Evolutionary conservation across 2,113 vertebrate species (phyloP), one percentile per base, ranked within the genome.

Genomic region (Anser brachyrhynchus): DNA sequence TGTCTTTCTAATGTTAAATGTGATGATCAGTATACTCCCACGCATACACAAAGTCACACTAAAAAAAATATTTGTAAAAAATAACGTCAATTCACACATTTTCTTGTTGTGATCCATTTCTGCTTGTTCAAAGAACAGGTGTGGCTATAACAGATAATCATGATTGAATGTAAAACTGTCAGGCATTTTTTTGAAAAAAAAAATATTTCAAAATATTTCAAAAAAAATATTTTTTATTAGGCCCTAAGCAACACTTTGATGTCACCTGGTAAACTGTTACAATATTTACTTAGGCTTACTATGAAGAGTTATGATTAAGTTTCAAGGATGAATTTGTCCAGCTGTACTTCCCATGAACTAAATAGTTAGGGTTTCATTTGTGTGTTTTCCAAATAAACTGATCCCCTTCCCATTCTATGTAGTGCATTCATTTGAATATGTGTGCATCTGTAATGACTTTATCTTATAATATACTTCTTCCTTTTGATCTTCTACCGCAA

Each of bases 21-120:
- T 52, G 22, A 43, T 84, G 28, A 44, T 41, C 21, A 59, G 9
- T 8, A 26, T 49, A 66, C 5, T 39, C n/a, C 16, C 51, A 77
- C 7, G 55, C 4, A 35, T 55, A 17, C 28, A 39, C 2, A 2
- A 49, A 67, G 9, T 15, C 14, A 74, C 5, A 31, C 12, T 0
- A 2, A 22, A 61, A 57, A 22, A 33, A 33, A 18, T 31, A 31
- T 59, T 58, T 61, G 9, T 51, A 55, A 8, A 55, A n/a, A 55
- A 15, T 1, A 57, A n/a, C 3, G 10, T 2, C 35, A 14, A 49
- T 82, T 88, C 4, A 75, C 20, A 11, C 9, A 31, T 77, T 81
- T 6, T 66, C 29, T 49, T 70, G 37, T 49, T 73, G 41, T n/a
- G 28, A 23, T 79, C 6, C 8, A 37, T 62, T 90, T 71, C 18